Conservation (phyloP, 2,888 invertebrate genomes). For the Cyclophora albipunctata region DNA sequence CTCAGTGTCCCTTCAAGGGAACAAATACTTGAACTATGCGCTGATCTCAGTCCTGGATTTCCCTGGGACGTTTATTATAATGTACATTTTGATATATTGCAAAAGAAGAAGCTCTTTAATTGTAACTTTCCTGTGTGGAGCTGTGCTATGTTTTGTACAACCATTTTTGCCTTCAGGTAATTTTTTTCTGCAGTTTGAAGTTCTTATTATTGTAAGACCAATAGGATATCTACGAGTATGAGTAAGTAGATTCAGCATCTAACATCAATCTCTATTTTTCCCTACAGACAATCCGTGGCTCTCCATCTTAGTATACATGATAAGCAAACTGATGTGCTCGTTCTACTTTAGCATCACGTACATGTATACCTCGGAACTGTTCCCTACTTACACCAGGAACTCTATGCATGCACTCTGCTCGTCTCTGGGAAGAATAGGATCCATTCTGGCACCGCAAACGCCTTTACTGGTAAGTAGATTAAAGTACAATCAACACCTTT, state of each 20-base stretch:
- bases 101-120: slow-evolving; percentile 75
- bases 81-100: slow-evolving; percentile 68
- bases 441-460: slow-evolving; percentile 79
- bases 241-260: too few species aligned
- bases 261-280: too few species aligned
- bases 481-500: too few species aligned
- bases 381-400: slow-evolving; percentile 79
- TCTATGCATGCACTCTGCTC: slow-evolving; percentile 80
- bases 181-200: slow-evolving; percentile 11
- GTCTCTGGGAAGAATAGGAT: slow-evolving; percentile 78
- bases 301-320: slow-evolving; percentile 70
- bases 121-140: slow-evolving; percentile 71
- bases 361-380: slow-evolving; percentile 79
- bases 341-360: slow-evolving; percentile 78
- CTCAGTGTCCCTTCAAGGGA: slow-evolving; percentile 82
- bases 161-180: slow-evolving; percentile 75
- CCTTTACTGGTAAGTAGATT: slow-evolving; percentile 71
- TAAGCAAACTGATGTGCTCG: slow-evolving; percentile 78
- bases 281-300: slow-evolving; percentile 51
- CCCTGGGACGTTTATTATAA: slow-evolving; percentile 73
- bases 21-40: slow-evolving; percentile 85
- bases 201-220: too few species aligned
- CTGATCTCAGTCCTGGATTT: slow-evolving; percentile 72
- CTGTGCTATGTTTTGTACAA: slow-evolving; percentile 74
- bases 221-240: too few species aligned